Percentiles rank a stretch among this genome's conserved stretches.
Evolutionary conservation across 2,797 vertebrate species (phyloP).

Genomic region (Apodemus agrarius): DNA sequence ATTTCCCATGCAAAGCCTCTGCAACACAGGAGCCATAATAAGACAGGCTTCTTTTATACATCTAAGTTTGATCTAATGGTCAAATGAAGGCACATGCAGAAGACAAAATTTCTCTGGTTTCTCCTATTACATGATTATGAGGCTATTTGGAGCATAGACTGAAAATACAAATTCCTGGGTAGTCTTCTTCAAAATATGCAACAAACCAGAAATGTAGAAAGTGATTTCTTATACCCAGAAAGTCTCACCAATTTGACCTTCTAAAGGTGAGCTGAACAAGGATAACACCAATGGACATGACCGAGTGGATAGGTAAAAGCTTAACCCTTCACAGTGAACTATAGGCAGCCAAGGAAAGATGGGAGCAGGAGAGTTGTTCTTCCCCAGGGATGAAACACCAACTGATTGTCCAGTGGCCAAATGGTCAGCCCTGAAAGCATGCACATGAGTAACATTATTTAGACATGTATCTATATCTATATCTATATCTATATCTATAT

Average conservation of each 20-base stretch:
- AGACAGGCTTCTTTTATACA: not conserved
- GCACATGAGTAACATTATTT: not conserved
- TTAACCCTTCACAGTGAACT: not conserved
- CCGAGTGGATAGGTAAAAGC: not conserved
- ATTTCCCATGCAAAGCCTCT: not conserved
- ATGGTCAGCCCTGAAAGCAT: not conserved
- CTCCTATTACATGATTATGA: not conserved
- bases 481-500: no score
- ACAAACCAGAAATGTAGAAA: not conserved
- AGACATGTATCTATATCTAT: no score
- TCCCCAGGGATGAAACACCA: not conserved
- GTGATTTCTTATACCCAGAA: not conserved
- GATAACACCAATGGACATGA: not conserved
- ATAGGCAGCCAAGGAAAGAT: not conserved
- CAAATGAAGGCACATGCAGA: not conserved
- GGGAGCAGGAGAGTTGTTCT: not conserved
- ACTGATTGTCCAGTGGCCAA: not conserved
- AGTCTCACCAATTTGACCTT: not conserved
- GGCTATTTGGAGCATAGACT: not conserved
- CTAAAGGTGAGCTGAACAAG: not conserved
- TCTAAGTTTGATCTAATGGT: not conserved
- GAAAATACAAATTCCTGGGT: not conserved
- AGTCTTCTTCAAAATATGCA: not conserved
- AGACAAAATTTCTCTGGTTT: not conserved
- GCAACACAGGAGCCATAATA: not conserved